Base-by-base conservation (phyloP, 2,113 vertebrate species). In the Aegithalos caudatus region DNA sequence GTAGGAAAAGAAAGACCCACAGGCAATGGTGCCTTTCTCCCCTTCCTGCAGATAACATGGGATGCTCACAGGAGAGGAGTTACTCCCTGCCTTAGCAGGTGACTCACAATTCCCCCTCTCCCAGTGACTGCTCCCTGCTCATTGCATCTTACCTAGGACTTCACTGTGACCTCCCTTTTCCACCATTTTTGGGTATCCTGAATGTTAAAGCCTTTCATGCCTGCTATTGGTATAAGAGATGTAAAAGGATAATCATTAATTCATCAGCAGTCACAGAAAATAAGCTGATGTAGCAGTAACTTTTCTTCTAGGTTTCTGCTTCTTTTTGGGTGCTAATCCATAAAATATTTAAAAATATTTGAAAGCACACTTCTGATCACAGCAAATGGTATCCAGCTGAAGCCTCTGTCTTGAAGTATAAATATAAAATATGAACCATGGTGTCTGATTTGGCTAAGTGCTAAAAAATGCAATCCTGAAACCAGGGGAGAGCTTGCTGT, bases 301-400 rank as follows among this genome's bases (percentile, higher is more conserved):
- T 88, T 94, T 83, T 86, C 35, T 86, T 70, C 48, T 45, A 78
- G 64, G 17, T 47, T 92, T 94, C 56, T 74, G 15, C 64, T 84
- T 92, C 35, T 24, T 86, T 94, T 86, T 78, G 35, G 83, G 29
- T 66, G 38, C 42, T 90, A 45, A 77, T 38, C 50, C 82, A 88
- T 95, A 66, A 95, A 95, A 95, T 90, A 95, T 92, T 94, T 62
- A 37, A 82, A 90, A 83, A 56, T 51, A 35, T 85, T 92, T 96
- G 61, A 92, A 92, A 95, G 51, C 29, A 85, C 33, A 35, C 62
- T 83, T 87, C 58, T 95, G 58, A 90, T 80, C 33, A 50, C 35
- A 87, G 71, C 35, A 95, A 85, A 76, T 62, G 29, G 9, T 48
- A 61, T 47, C 78, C 62, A 85, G 0, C 1, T 95, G 66, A 90